Percentiles rank a stretch among this genome's conserved stretches.
Conservation (phyloP, 2,113 vertebrate genomes). For the Nothoprocta perdicaria region DNA sequence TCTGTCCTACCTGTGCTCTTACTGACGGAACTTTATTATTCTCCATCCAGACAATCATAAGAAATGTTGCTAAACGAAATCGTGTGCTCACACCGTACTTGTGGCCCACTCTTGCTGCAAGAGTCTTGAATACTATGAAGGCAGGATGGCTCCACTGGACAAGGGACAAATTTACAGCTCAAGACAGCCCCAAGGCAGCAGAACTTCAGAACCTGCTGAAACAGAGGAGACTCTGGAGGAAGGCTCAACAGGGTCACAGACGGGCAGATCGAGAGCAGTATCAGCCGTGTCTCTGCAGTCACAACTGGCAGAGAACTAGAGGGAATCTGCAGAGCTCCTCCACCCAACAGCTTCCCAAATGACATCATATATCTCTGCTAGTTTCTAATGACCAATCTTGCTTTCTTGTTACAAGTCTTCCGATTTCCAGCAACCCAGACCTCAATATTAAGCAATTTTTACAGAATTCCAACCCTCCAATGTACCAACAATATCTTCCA, state of each 20-base stretch:
- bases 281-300: neutral
- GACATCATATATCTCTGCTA: neutral
- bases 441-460: neutral
- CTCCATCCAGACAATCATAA: neutral
- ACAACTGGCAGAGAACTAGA: neutral
- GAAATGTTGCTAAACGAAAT: neutral
- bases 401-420: neutral
- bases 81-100: neutral
- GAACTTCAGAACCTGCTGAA: neutral
- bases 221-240: neutral
- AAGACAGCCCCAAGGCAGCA: neutral
- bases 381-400: neutral
- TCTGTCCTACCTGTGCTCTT: neutral
- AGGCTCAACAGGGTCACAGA: neutral
- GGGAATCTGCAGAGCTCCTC: neutral
- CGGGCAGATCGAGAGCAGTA: neutral
- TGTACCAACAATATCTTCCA: neutral
- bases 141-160: neutral
- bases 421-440: neutral
- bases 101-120: neutral
- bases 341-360: slow-evolving; percentile 16
- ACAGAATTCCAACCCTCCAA: neutral
- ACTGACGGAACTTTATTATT: neutral
- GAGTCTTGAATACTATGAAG: neutral
- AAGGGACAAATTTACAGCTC: neutral